phyloP scores from a whole-genome alignment of 30 jellyfish, hydroid and myxozoan species.

The Phacellophora camtschatica region DNA sequence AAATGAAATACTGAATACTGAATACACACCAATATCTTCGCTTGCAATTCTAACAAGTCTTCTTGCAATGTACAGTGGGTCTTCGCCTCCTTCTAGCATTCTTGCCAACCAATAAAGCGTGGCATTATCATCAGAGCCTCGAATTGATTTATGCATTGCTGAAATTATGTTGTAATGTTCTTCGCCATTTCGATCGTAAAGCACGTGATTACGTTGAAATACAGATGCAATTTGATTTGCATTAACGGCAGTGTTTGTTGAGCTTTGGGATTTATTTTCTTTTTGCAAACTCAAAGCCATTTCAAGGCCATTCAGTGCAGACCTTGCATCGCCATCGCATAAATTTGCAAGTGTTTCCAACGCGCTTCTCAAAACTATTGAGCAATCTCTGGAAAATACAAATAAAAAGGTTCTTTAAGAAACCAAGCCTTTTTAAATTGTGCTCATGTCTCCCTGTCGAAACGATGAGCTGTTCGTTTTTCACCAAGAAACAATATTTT shows the following conservation, averaged over 20 bases:
- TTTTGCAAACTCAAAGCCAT: conserved; percentile 22
- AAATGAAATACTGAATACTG: no score
- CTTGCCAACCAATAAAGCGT: conserved; percentile 94
- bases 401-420: background rate
- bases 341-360: conserved; percentile 61
- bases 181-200: conserved; percentile 86
- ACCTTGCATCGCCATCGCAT: conserved; percentile 95
- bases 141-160: conserved; percentile 90
- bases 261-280: no score
- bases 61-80: conserved; percentile 89
- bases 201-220: conserved; percentile 56
- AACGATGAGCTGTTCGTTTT: no score
- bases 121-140: conserved; percentile 91
- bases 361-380: conserved; percentile 48
- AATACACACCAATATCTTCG: conserved; percentile 86
- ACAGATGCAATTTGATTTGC: conserved; percentile 5
- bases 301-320: conserved; percentile 85
- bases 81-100: conserved; percentile 97
- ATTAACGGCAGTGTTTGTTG: background rate
- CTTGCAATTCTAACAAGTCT: conserved; percentile 87
- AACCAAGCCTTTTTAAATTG: no score
- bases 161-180: conserved; percentile 85
- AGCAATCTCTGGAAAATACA: background rate
- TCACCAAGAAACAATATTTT: no score
- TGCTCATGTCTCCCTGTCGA: no score